Percentiles rank a stretch among this genome's conserved stretches.
Conservation (phyloP, 2,888 invertebrate genomes). For the Myopa testacea region DNA sequence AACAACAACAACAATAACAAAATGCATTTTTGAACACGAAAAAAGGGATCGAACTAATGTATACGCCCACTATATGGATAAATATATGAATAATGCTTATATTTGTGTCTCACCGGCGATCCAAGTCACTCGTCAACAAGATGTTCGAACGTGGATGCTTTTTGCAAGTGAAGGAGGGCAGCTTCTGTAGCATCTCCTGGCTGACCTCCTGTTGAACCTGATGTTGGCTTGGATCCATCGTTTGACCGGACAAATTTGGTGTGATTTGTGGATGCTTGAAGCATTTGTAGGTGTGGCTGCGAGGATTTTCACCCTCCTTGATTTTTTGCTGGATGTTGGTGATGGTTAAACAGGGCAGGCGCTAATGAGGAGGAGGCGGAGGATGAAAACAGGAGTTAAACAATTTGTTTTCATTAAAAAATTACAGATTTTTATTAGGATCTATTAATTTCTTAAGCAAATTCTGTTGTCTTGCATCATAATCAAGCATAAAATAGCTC, state of each 20-base stretch:
- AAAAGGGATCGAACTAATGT: too few species aligned
- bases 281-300: constrained; percentile 56
- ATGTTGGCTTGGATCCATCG: constrained; percentile 47
- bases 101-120: constrained; percentile 53
- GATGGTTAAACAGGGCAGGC: constrained; percentile 62
- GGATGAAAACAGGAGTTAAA: too few species aligned
- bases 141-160: constrained; percentile 58
- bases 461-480: too few species aligned
- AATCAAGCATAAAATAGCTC: too few species aligned
- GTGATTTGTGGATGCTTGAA: constrained; percentile 51
- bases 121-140: constrained; percentile 55
- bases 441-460: too few species aligned
- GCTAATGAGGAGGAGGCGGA: constrained; percentile 48
- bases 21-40: background rate
- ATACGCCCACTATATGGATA: too few species aligned
- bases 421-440: too few species aligned
- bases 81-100: too few species aligned
- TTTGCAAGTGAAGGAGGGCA: constrained; percentile 54
- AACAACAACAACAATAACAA: background rate
- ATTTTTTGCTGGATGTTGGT: constrained; percentile 60
- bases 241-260: constrained; percentile 25
- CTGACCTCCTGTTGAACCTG: constrained; percentile 52
- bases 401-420: too few species aligned
- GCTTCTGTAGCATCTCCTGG: constrained; percentile 46
- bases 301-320: constrained; percentile 56